A percentile compares a stretch with the other conserved stretches of the same genome.
Evolutionary conservation across 2,888 invertebrate genomes (phyloP).

Genomic region (Standfussiana lucernea): DNA sequence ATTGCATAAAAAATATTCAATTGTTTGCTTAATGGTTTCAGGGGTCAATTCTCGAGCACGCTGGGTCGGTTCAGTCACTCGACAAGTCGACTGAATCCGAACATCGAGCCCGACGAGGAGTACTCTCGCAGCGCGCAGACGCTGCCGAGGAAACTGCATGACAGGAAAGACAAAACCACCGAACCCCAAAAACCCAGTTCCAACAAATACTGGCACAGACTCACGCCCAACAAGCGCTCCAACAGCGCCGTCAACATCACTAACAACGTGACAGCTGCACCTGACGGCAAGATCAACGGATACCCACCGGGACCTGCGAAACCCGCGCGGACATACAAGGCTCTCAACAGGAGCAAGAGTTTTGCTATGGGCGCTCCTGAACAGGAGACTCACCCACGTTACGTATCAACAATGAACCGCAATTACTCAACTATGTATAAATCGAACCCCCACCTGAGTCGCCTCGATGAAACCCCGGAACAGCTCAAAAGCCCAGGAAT

Average conservation of each 20-base stretch:
- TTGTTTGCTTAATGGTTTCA: constrained; percentile 86
- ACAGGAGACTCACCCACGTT: constrained; percentile 87
- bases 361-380: constrained; percentile 94
- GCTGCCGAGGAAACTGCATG: constrained; percentile 92
- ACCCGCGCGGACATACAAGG: constrained; percentile 95
- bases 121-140: constrained; percentile 93
- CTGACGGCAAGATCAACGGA: constrained; percentile 86
- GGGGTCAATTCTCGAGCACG: constrained; percentile 93
- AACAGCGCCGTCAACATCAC: constrained; percentile 93
- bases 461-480: constrained; percentile 93
- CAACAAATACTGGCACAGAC: constrained; percentile 86
- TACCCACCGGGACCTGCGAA: constrained; percentile 93
- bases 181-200: constrained; percentile 83
- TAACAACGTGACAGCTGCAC: constrained; percentile 79
- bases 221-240: constrained; percentile 90
- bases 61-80: constrained; percentile 96
- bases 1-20: constrained; percentile 69
- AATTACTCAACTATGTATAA: constrained; percentile 92
- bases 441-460: constrained; percentile 94
- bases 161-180: constrained; percentile 85
- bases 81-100: constrained; percentile 92
- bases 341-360: constrained; percentile 95
- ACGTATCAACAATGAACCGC: constrained; percentile 87
- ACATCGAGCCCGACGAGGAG: constrained; percentile 88
- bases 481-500: constrained; percentile 96